Evolutionary conservation across 2,888 invertebrate species (phyloP).

Genomic region (Phengaris arion): DNA sequence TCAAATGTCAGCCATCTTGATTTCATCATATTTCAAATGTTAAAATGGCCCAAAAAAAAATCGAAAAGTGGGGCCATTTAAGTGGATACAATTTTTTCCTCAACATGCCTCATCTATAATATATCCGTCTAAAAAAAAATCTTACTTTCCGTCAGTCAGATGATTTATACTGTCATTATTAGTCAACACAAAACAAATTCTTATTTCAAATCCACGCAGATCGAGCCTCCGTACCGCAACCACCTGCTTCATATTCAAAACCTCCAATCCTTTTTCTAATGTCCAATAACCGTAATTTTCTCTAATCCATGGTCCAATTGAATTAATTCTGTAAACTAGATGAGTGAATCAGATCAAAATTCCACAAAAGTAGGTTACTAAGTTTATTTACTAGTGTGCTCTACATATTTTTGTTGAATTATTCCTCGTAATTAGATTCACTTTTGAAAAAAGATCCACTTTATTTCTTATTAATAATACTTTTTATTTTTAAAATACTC

Average conservation of each 20-base stretch:
- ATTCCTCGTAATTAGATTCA: too few species aligned
- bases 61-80: too few species aligned
- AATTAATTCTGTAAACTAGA: constrained; percentile 63
- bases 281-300: constrained; percentile 61
- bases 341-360: constrained; percentile 33
- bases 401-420: background rate
- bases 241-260: constrained; percentile 43
- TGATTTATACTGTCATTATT: constrained; percentile 80
- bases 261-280: constrained; percentile 45
- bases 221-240: constrained; percentile 65
- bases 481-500: background rate
- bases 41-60: too few species aligned
- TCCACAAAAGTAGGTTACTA: background rate
- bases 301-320: constrained; percentile 48
- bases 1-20: too few species aligned
- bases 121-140: constrained; percentile 23
- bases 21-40: too few species aligned
- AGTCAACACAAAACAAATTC: constrained; percentile 80
- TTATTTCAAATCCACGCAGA: constrained; percentile 67
- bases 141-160: constrained; percentile 80
- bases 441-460: too few species aligned
- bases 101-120: too few species aligned
- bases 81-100: too few species aligned
- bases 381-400: background rate
- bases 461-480: too few species aligned